Conservation (phyloP, 2,113 vertebrate genomes). For the Erpornis zantholeuca region DNA sequence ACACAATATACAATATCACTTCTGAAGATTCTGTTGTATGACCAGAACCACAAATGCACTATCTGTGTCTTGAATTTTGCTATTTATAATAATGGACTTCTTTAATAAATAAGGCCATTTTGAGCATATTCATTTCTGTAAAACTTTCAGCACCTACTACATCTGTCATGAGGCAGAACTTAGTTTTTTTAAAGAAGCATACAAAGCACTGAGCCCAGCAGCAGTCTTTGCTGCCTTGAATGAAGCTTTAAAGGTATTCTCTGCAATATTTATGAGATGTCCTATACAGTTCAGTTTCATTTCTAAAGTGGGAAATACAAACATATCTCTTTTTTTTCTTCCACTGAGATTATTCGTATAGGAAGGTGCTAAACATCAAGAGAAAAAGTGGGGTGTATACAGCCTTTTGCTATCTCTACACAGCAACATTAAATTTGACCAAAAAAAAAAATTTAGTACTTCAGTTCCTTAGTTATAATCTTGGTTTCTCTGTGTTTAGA, state of each 20-base stretch:
- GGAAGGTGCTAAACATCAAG: not conserved
- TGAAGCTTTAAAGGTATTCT: not conserved
- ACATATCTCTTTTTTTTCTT: not conserved
- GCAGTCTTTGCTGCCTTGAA: not conserved
- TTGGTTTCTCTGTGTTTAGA: not conserved
- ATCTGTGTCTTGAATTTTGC: not conserved
- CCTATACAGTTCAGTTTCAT: not conserved
- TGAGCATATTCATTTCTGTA: not conserved
- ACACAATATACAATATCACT: not conserved
- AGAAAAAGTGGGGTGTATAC: not conserved
- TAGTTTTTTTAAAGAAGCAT: not conserved
- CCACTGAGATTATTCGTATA: not conserved
- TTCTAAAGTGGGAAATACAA: not conserved
- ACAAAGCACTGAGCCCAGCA: not conserved
- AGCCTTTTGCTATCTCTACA: not conserved
- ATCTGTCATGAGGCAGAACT: not conserved
- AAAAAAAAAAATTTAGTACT: not conserved
- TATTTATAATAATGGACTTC: not conserved
- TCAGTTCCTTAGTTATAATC: not conserved
- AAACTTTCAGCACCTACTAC: not conserved
- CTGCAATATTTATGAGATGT: not conserved
- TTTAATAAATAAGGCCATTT: not conserved
- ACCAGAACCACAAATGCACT: not conserved
- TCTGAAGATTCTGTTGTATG: not conserved
- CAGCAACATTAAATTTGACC: not conserved